Base-by-base conservation (phyloP, 37 sponge, comb jelly and placozoan species). In the Amphimedon queenslandica region DNA sequence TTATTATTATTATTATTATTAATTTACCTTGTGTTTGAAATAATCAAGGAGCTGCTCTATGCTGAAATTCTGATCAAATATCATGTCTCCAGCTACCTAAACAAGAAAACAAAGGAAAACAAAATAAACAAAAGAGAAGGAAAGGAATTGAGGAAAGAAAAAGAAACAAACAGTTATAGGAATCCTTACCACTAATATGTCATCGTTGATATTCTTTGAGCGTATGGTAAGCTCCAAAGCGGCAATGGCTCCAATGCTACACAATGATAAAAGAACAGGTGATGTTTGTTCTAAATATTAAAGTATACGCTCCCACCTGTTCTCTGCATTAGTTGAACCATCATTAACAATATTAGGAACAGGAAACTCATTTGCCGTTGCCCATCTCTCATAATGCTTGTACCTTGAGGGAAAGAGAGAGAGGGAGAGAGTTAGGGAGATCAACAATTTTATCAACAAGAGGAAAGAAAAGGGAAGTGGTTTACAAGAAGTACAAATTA, bases 301-400 rank as follows among this genome's bases (percentile, higher is more conserved):
- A 25, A 11, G 23, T n/a, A 60, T 38, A 18, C 13, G 24, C 40
- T 40, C 78, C 10, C 37, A 85, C 91, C 91, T 92, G 74, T 83
- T 92, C 2, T 84, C 69, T 31, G 39, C 55, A 2, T 80, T 87
- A 4, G 93, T 92, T 8, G 93, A 75, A 10, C 93, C 93, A 81
- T 92, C 88, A 40, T 92, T 92, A 81, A 92, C 75, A 29, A 92
- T 87, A 67, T 92, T 92, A 56, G 79, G 69, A 1, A 92, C 66
- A 28, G 93, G 93, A 72, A 92, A 92, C 58, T 77, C 82, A 37
- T 84, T 67, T 21, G 93, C 85, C 64, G 84, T 77, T 23, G 93
- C 93, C 93, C 93, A 92, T 3, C 93, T 63, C 60, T 92, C 93
- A 64, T 87, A 92, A 43, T 92, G 66, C 61, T 92, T 92, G 53